A percentile compares a stretch with the other conserved stretches of the same genome.
phyloP scores from a whole-genome alignment of 2,113 vertebrate species.

The Forbesichthys agassizii region DNA sequence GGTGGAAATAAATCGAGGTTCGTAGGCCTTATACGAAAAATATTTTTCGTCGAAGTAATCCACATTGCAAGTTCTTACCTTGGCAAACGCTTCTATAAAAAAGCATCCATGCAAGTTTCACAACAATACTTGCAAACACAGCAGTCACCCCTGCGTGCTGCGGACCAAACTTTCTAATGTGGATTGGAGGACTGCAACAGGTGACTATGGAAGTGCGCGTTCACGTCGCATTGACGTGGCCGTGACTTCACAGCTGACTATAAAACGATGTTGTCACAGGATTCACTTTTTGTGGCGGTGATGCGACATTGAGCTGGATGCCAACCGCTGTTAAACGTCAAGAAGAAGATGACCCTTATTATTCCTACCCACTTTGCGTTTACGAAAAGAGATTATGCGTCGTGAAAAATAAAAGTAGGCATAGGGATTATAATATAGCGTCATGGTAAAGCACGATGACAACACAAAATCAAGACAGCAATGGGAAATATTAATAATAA shows the following conservation, averaged over 20 bases:
- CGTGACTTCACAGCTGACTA: too few relatives aligned
- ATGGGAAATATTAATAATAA: background rate
- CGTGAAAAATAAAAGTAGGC: too few relatives aligned
- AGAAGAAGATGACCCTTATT: too few relatives aligned
- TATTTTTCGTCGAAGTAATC: too few relatives aligned
- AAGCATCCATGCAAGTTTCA: background rate
- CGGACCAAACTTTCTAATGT: background rate
- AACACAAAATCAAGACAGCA: background rate
- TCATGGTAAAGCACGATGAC: too few relatives aligned
- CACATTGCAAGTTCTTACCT: slow-evolving; percentile 25
- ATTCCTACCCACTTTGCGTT: too few relatives aligned
- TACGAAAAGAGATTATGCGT: too few relatives aligned
- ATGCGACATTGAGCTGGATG: too few relatives aligned
- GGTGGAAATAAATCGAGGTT: background rate
- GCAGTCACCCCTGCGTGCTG: background rate
- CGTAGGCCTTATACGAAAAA: background rate
- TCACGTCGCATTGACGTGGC: background rate
- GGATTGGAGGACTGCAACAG: slow-evolving; percentile 39
- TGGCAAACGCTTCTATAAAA: background rate
- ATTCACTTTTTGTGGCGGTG: too few relatives aligned
- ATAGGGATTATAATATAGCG: too few relatives aligned
- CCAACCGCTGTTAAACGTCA: too few relatives aligned
- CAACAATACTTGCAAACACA: background rate
- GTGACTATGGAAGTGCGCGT: slow-evolving; percentile 52
- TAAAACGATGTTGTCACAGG: too few relatives aligned